Evolutionary conservation across 2,797 vertebrate genomes (phyloP), one percentile per base, ranked within the genome.

Genomic region (Neosalanx taihuensis): DNA sequence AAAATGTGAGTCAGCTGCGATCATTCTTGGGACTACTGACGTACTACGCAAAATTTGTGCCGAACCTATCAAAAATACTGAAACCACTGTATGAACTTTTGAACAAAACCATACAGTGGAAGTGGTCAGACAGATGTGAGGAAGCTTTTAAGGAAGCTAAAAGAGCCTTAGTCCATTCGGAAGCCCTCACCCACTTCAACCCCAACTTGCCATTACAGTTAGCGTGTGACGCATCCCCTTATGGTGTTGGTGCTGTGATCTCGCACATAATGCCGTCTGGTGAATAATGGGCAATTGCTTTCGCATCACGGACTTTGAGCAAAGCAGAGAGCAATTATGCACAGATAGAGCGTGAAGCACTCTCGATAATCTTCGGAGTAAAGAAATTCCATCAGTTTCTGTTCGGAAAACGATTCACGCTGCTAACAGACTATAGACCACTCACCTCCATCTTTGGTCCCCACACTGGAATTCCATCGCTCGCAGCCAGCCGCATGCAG

Each of bases 121-220:
- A 56, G 17, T 69, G 64, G 72, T 30, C 72, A 23, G 59, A 69
- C 51, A 10, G 33, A 31, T 66, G 74, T 65, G 67, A 61, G 46
- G 2, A 59, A 12, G 67, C 53, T 4, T 60, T 49, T 13, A 62
- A 63, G 53, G 46, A 49, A n/a, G 30, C 59, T 5, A 70, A 75
- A n/a, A 20, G 30, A 26, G 23, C 23, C 23, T 26, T 26, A 1
- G 23, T 26, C 23, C 23, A 26, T 26, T 26, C 23, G 1, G 23
- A 26, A 1, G 23, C 23, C 23, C 23, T 60, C 2, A 58, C 51
- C 35, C 67, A 75, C 26, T 72, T n/a, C 5, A 35, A 26, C 23
- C 23, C 23, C 23, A 1, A 26, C 23, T 26, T 26, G 23, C 23
- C 23, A 1, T 26, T 26, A 26, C 23, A 26, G 23, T 26, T 26